Base-by-base conservation (phyloP, 1,140 invertebrate species). In the Leptinotarsa texana region DNA sequence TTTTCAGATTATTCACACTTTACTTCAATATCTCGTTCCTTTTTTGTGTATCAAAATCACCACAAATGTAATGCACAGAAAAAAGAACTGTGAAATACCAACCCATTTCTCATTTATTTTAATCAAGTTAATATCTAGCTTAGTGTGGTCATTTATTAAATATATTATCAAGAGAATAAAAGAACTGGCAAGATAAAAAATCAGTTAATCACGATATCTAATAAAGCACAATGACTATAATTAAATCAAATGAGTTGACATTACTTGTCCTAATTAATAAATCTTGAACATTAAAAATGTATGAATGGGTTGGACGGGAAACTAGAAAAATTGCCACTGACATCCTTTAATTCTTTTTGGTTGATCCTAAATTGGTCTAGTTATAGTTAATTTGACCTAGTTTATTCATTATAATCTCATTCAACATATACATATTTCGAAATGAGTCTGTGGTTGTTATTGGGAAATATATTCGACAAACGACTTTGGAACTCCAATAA, bases 201-300 rank as follows among this genome's bases (percentile, higher is more conserved):
- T 69, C 68, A 18, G 68, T 51, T 47, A 18, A 69, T 69, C 68
- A 69, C 68, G 68, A 24, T 21, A 69, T 69, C 27, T 69, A 69
- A 69, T 69, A 57, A 69, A 47, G 68, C 21, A 69, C 42, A 72
- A 63, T 24, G 57, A 47, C 17, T 22, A 69, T 69, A 57, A 69
- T 69, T 69, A 69, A 69, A 69, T 69, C 68, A 69, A 21, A 76
- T 76, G 72, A 76, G 65, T 73, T 73, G 63, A 73, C 70, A 76
- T 76, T 76, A 76, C 75, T 76, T 76, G 75, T 76, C 71, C 75
- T 76, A 76, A 76, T 76, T 76, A 76, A 76, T 76, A 76, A 76
- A 73, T 76, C 75, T 72, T 47, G 48, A 42, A 61, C 71, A 76
- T 76, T 68, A 76, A 76, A 48, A 73, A 76, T 76, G 72, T 72